Percentiles rank a stretch among this genome's conserved stretches.
These are phyloP conservation scores for Cephalopholis sonnerati DNA, from an alignment of 2,113 vertebrate genomes.

Conservation along the genomic window DNA sequence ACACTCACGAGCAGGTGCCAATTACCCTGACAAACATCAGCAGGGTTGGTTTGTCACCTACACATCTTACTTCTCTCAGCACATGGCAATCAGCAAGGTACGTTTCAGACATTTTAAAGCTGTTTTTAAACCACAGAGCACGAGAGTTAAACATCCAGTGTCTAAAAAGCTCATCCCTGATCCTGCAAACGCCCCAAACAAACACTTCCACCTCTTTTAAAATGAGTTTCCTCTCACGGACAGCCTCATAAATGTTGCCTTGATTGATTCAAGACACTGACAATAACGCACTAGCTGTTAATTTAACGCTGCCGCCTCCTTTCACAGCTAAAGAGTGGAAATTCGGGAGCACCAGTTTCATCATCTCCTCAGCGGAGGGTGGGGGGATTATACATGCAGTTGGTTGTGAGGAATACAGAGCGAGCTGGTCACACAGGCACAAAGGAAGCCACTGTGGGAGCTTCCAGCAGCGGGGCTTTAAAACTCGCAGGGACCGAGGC, in stretches of 20 bases:
- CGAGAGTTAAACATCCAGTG: background rate
- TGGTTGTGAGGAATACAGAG: constrained; percentile 74
- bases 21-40: constrained; percentile 36
- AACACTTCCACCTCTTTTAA: background rate
- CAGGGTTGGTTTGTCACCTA: background rate
- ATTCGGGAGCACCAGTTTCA: constrained; percentile 34
- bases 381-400: constrained; percentile 39
- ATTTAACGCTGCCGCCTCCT: background rate
- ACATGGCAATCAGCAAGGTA: background rate
- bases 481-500: constrained; percentile 56
- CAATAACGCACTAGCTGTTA: background rate
- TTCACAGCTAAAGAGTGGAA: constrained; percentile 2
- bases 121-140: background rate
- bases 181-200: background rate
- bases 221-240: constrained; percentile 11
- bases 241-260: background rate
- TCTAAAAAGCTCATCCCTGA: background rate
- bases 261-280: background rate
- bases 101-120: background rate
- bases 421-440: constrained; percentile 64
- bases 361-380: constrained; percentile 20
- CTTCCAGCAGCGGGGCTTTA: constrained; percentile 69
- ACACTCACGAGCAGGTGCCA: constrained; percentile 21
- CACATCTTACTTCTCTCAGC: background rate
- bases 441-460: constrained; percentile 82